Conservation (phyloP, 1,140 invertebrate genomes). For the Condylostylus longicornis region DNA sequence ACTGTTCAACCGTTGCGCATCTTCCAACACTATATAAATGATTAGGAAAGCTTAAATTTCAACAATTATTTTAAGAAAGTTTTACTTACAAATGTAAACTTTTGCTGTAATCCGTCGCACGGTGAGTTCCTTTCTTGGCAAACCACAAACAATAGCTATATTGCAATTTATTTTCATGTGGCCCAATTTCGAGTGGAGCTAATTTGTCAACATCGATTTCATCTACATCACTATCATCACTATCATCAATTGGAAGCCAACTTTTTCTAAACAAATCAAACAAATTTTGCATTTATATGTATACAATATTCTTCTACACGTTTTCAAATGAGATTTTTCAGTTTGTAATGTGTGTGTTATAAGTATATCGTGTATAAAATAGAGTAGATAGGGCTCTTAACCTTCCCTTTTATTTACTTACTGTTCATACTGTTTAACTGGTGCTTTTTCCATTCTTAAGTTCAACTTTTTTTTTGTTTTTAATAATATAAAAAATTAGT, state of each 20-base stretch:
- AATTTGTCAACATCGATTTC: slow-evolving; percentile 31
- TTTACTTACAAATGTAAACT: slow-evolving; percentile 51
- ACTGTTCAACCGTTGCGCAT: slow-evolving; percentile 83
- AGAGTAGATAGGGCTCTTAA: too few species aligned
- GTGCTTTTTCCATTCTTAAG: background rate
- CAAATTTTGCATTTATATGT: background rate
- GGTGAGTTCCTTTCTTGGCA: slow-evolving; percentile 28
- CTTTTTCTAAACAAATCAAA: slow-evolving; percentile 17
- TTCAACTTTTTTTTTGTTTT: too few species aligned
- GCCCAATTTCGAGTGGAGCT: slow-evolving; percentile 41
- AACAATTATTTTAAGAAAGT: slow-evolving; percentile 13
- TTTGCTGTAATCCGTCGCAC: slow-evolving; percentile 29
- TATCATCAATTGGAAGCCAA: slow-evolving; percentile 27
- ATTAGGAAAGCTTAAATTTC: slow-evolving; percentile 1
- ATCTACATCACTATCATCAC: slow-evolving; percentile 31
- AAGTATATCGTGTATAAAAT: too few species aligned
- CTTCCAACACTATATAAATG: slow-evolving; percentile 42
- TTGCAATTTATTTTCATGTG: slow-evolving; percentile 62
- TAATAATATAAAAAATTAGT: too few species aligned
- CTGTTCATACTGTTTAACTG: background rate
- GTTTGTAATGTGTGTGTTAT: background rate
- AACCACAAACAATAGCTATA: slow-evolving; percentile 72
- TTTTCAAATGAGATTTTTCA: background rate
- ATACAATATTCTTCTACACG: background rate
- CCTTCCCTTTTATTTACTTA: too few species aligned